A percentile compares a stretch with the other conserved stretches of the same genome.
Conservation (phyloP, 2,797 vertebrate species). For the Pipistrellus kuhlii region DNA sequence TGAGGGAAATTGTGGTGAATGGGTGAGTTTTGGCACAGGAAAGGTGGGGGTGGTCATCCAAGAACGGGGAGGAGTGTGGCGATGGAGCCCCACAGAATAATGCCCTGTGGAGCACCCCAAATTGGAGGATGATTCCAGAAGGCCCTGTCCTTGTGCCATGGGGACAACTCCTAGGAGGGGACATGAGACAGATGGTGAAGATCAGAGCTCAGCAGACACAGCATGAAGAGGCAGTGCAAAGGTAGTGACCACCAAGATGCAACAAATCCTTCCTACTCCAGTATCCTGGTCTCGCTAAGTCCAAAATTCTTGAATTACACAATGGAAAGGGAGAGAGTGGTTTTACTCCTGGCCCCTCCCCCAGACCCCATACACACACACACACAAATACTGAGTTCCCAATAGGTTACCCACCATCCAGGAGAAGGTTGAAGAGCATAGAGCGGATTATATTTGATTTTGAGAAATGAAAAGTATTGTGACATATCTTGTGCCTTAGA, state of each 20-base stretch:
- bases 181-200: neutral
- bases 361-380: too few species aligned
- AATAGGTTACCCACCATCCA: neutral
- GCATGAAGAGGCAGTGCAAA: neutral
- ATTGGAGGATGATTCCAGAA: neutral
- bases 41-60: neutral
- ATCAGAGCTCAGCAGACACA: neutral
- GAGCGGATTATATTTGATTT: slow-evolving; percentile 2
- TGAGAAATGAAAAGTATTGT: neutral
- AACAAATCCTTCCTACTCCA: neutral
- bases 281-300: neutral
- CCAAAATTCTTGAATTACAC: neutral
- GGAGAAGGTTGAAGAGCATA: neutral
- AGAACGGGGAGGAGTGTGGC: neutral
- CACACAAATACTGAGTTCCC: neutral
- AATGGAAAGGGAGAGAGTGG: neutral
- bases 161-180: neutral
- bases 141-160: rapidly evolving
- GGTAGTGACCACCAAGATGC: neutral
- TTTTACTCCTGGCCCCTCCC: too few species aligned
- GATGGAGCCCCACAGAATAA: neutral
- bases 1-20: neutral
- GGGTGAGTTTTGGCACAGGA: neutral
- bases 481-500: neutral
- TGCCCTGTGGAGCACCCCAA: neutral